Evolutionary conservation across 1,140 invertebrate genomes (phyloP).

Genomic region (Leptopilina clavipes): DNA sequence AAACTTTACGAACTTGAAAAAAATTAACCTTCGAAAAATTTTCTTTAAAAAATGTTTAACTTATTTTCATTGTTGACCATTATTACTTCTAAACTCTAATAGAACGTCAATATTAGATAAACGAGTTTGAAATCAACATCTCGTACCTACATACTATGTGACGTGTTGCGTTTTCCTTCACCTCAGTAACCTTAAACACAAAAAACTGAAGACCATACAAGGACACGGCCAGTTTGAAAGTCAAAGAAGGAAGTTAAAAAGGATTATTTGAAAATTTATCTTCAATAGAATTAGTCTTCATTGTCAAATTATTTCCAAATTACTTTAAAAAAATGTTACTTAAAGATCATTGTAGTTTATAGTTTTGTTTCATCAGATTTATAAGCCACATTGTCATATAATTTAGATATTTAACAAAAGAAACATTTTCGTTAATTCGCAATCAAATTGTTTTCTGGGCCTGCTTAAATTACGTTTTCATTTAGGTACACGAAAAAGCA

Average conservation of each 20-base stretch:
- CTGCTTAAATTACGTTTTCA: not conserved
- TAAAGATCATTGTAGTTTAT: no score
- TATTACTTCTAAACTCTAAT: not conserved
- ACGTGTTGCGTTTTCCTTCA: conserved; percentile 43
- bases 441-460: no score
- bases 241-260: not conserved
- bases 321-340: not conserved
- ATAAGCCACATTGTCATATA: no score
- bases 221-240: conserved; percentile 4
- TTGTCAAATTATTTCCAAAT: not conserved
- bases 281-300: not conserved
- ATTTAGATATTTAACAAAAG: no score
- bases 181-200: conserved; percentile 20
- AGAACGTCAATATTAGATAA: conserved; percentile 1
- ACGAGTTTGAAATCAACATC: conserved; percentile 2
- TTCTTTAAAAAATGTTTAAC: no score
- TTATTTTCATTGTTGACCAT: no score
- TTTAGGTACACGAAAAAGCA: not conserved
- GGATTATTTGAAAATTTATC: not conserved
- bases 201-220: conserved; percentile 35
- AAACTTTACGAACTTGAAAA: no score
- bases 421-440: no score
- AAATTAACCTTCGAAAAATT: no score
- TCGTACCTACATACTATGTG: conserved; percentile 8
- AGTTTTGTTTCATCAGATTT: no score